Percentiles rank a stretch among this genome's conserved stretches.
These are phyloP conservation scores for Pachydiplax longipennis DNA, from an alignment of 2,888 invertebrate genomes.

Conservation along the genomic window DNA sequence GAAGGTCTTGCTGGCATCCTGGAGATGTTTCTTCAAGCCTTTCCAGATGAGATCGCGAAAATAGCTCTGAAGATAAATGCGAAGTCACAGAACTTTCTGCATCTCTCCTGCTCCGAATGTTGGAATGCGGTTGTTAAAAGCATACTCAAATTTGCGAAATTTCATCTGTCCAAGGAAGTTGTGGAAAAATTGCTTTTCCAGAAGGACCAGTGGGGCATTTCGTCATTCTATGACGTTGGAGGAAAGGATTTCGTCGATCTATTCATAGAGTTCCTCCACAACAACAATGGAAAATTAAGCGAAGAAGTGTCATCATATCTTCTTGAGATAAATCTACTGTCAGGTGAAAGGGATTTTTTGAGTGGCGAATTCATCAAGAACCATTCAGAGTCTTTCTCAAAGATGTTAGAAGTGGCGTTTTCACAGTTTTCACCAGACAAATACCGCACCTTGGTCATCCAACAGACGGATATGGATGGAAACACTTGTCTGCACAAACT, in stretches of 20 bases:
- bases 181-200: not conserved
- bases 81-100: constrained; percentile 2
- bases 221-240: not conserved
- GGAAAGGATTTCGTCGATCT: not conserved
- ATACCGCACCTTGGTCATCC: not conserved
- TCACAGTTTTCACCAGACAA: not conserved
- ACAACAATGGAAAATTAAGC: not conserved
- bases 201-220: not conserved
- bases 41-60: not conserved
- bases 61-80: not conserved
- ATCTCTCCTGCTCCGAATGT: not conserved
- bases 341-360: not conserved
- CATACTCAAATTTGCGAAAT: not conserved
- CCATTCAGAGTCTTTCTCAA: not conserved
- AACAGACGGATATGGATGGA: not conserved
- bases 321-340: not conserved
- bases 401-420: constrained; percentile 10
- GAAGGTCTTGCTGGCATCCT: not conserved
- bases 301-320: not conserved
- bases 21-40: not conserved
- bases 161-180: not conserved
- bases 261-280: constrained; percentile 1
- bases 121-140: not conserved
- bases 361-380: not conserved
- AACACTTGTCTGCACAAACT: constrained; percentile 21